Evolutionary conservation across 2,888 invertebrate genomes (phyloP), one percentile per base, ranked within the genome.

Genomic region (Aspidiotus destructor): DNA sequence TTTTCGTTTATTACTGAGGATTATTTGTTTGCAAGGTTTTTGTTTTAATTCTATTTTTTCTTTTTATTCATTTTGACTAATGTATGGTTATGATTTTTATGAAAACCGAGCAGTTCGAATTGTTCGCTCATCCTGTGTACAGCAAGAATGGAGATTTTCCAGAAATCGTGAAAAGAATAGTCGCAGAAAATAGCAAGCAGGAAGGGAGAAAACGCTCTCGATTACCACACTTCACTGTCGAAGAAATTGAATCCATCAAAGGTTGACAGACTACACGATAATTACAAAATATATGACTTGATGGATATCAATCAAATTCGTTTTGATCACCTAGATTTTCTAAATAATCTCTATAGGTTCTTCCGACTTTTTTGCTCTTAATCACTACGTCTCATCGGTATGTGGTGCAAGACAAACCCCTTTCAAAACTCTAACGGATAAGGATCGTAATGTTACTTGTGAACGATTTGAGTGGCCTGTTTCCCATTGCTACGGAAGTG

Each of bases 321-420:
- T 28, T 48, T 3, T 2, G 6, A 48, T n/a, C 48, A 48, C 10
- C 10, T n/a, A 48, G 6, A 13, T 13, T 48, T 48, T 48, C 48
- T n/a, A 13, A 44, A 10, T 44, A 44, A 6, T n/a, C 2, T 48
- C n/a, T 1, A n/a, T n/a, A 74, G 83, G 80, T 74, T 83, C 87
- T 0, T 80, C 81, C 1, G 89, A 92, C 75, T 88, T 86, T 77
- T 79, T 89, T 64, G 89, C 87, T 0, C 75, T 89, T 15, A 89
- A 90, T 75, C 83, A 86, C 70, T 91, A 91, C 75, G 85, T 86
- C 0, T 80, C 84, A 0, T 79, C 76, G 70, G 73, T 84, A 73
- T 79, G 79, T 0, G 68, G 71, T 1, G 28, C 70, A 68, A 5
- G 60, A 15, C 10, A 60, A 61, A 55, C 70, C 70, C 8, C 48